Percentiles rank a stretch among this genome's conserved stretches.
Conservation (phyloP, 2,113 vertebrate species). For the Pollachius pollachius region DNA sequence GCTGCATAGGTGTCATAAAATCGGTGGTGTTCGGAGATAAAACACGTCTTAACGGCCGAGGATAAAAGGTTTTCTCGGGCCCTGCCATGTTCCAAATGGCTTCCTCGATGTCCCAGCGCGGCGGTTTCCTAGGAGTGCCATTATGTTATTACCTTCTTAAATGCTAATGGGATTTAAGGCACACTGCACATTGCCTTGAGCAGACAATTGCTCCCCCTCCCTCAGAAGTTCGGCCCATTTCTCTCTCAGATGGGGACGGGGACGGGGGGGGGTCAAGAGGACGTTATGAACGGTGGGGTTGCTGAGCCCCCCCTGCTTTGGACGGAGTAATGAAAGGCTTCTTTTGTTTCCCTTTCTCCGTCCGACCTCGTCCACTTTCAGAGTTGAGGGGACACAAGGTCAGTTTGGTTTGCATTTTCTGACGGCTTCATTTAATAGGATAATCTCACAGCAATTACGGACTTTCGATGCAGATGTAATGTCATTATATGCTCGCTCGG, state of each 20-base stretch:
- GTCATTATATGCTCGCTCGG: conserved; percentile 51
- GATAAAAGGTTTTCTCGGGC: conserved; percentile 4
- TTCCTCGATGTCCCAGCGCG: conserved; percentile 1
- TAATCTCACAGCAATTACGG: conserved; percentile 61
- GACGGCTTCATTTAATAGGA: conserved; percentile 52
- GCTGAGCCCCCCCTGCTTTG: conserved; percentile 12
- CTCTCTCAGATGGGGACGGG: conserved; percentile 3
- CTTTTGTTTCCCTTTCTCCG: not conserved
- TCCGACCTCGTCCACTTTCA: not conserved
- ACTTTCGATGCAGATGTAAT: conserved; percentile 44
- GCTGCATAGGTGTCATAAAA: not conserved
- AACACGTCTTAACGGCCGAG: not conserved
- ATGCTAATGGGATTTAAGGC: conserved; percentile 32
- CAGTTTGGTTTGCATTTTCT: conserved; percentile 40
- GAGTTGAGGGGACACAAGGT: not conserved
- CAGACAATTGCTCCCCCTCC: conserved; percentile 12
- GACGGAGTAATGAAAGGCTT: conserved; percentile 12
- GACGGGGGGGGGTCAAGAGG: conserved; percentile 5
- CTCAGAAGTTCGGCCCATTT: conserved; percentile 6
- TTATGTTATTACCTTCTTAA: conserved; percentile 29
- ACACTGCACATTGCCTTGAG: conserved; percentile 29
- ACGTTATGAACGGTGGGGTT: not conserved
- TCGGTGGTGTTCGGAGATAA: not conserved
- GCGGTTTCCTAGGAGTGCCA: conserved; percentile 8
- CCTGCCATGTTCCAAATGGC: conserved; percentile 3